Conservation (phyloP, 2,888 invertebrate genomes). For the Argyresthia goedartella region DNA sequence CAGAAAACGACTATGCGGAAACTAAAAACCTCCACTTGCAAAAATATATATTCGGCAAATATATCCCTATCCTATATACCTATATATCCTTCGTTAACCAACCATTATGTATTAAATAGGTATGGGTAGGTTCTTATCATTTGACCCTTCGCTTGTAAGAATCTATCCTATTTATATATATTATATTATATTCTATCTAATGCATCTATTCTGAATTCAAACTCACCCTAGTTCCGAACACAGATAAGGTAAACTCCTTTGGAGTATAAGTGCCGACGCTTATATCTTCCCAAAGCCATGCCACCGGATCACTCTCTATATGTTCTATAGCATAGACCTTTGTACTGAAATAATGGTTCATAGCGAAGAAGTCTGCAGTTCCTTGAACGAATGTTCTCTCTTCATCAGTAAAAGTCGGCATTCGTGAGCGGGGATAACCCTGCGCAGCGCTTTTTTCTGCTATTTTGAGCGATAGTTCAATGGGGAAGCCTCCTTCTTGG, state of each 20-base stretch:
- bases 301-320: conserved; percentile 14
- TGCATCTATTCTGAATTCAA: neutral
- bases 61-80: too few species aligned
- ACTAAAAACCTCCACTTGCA: neutral
- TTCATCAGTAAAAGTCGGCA: conserved; percentile 36
- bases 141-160: neutral
- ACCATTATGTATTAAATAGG: too few species aligned
- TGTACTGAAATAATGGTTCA: conserved; percentile 5
- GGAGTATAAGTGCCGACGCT: conserved; percentile 16
- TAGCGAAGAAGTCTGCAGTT: conserved; percentile 71
- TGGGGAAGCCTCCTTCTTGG: conserved; percentile 38
- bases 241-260: neutral
- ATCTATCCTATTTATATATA: too few species aligned
- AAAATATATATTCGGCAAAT: too few species aligned
- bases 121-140: neutral
- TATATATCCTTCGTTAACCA: too few species aligned
- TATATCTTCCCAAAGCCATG: conserved; percentile 28
- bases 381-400: conserved; percentile 57
- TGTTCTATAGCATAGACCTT: neutral
- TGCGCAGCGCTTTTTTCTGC: conserved; percentile 31
- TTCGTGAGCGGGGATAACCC: conserved; percentile 30
- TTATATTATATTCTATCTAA: too few species aligned
- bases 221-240: neutral
- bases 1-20: neutral
- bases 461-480: conserved; percentile 30